These are phyloP conservation scores for Rhyacophila evoluta DNA, from an alignment of 2,888 invertebrate species.

Conservation along the genomic window DNA sequence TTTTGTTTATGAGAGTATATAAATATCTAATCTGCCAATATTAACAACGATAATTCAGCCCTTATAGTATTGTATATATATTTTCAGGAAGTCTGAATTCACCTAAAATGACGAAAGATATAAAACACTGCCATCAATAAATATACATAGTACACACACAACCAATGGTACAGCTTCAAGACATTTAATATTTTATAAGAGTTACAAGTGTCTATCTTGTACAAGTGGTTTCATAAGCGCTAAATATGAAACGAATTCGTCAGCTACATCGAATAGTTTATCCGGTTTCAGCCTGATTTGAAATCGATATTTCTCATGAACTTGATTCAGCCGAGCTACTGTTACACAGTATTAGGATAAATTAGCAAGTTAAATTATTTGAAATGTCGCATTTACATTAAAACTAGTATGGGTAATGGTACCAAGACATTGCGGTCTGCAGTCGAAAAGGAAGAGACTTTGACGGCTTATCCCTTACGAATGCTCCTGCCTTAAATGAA, in stretches of 20 bases:
- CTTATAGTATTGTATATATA: no score
- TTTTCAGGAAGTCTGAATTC: no score
- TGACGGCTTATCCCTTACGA: neutral
- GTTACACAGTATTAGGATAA: neutral
- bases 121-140: no score
- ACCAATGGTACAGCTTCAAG: no score
- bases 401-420: neutral
- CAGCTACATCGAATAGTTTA: neutral
- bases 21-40: no score
- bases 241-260: neutral
- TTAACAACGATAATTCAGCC: no score
- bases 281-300: neutral
- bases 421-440: neutral
- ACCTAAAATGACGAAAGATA: no score
- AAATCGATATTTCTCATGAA: conserved; percentile 15
- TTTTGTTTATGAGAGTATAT: no score
- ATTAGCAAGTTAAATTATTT: conserved; percentile 22
- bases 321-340: neutral
- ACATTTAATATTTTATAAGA: no score
- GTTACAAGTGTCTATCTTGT: no score
- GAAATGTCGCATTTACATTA: conserved; percentile 3
- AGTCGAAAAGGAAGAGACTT: neutral
- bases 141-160: no score
- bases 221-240: no score
- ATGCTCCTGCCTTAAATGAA: conserved; percentile 8